Percentiles rank a stretch among this genome's conserved stretches.
Conservation (phyloP, 2,113 vertebrate species). For the Rhadina sibilatrix region DNA sequence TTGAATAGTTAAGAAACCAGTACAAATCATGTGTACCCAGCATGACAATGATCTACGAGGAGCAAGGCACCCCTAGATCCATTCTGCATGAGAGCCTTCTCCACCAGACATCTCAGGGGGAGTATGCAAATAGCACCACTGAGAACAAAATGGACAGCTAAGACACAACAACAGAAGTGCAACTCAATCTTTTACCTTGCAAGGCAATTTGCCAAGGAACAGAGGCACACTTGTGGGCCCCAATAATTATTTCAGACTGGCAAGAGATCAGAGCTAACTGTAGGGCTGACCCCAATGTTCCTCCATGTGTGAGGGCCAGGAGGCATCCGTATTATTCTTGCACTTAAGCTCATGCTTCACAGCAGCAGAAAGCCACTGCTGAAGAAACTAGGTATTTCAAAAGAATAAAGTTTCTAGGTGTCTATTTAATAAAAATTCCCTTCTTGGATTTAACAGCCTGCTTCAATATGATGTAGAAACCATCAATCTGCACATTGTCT, state of each 20-base stretch:
- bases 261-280: neutral
- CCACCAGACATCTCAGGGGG: neutral
- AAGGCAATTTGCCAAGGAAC: neutral
- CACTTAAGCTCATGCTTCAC: neutral
- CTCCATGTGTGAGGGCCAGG: neutral
- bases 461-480: neutral
- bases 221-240: neutral
- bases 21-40: neutral
- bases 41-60: rapidly evolving
- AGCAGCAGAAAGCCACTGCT: neutral
- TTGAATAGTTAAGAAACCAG: neutral
- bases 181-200: neutral
- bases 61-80: neutral
- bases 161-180: neutral
- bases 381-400: neutral
- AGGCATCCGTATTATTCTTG: neutral
- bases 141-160: neutral
- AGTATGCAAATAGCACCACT: neutral
- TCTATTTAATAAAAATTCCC: neutral
- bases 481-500: neutral
- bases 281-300: neutral
- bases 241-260: neutral
- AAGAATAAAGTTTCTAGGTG: neutral
- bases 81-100: neutral
- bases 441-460: neutral